A percentile compares a stretch with the other conserved stretches of the same genome.
Conservation (phyloP, 2,113 vertebrate genomes). For the Platichthys flesus region DNA sequence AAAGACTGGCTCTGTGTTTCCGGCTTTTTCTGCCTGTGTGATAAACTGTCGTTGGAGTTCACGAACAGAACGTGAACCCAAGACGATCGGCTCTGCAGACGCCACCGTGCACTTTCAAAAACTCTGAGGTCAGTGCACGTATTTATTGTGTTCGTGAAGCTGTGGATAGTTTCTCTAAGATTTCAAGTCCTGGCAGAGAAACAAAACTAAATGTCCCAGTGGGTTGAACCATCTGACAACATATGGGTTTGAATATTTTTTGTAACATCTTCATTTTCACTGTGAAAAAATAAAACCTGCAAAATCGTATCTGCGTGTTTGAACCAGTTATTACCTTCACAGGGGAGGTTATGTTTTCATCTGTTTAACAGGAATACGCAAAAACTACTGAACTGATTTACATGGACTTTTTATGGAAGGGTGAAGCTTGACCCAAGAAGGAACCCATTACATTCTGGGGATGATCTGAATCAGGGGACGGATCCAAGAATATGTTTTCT, state of each 20-base stretch:
- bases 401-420: too few relatives aligned
- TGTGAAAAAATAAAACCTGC: conserved; percentile 20
- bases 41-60: not conserved
- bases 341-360: too few relatives aligned
- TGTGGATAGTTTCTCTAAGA: not conserved
- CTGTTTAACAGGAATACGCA: too few relatives aligned
- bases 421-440: too few relatives aligned
- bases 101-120: not conserved
- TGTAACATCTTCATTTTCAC: not conserved
- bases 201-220: not conserved
- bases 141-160: conserved; percentile 2
- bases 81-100: conserved; percentile 1
- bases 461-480: too few relatives aligned
- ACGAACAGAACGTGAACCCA: not conserved
- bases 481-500: too few relatives aligned
- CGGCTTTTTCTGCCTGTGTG: not conserved
- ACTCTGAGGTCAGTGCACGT: conserved; percentile 10
- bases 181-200: too few relatives aligned
- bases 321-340: not conserved
- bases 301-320: not conserved
- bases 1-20: conserved; percentile 3
- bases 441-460: too few relatives aligned
- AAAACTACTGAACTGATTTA: too few relatives aligned
- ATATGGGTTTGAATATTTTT: not conserved
- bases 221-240: not conserved